Conservation (phyloP, 92 coral and sea anemone genomes). For the Siderastrea radians region DNA sequence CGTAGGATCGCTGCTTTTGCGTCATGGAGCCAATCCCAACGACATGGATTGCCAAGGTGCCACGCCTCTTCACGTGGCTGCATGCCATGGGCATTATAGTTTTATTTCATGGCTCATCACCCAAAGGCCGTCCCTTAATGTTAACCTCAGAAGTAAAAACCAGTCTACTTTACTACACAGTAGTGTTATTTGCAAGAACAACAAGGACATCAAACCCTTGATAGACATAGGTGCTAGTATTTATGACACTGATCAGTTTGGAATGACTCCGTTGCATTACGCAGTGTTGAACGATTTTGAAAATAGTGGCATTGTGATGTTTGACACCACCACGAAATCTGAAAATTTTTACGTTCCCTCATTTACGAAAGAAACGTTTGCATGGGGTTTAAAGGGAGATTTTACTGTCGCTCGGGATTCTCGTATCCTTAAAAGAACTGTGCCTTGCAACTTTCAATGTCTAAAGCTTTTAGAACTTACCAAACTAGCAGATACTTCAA, state of each 20-base stretch:
- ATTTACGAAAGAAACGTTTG: background rate
- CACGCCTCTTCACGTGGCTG: conserved; percentile 74
- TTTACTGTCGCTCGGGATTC: background rate
- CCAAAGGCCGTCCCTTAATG: background rate
- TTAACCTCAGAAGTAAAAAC: conserved; percentile 36
- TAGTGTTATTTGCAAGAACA: conserved; percentile 42
- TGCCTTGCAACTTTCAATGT: conserved; percentile 6
- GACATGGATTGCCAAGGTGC: conserved; percentile 64
- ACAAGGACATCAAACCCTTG: conserved; percentile 16
- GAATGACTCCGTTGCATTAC: conserved; percentile 69
- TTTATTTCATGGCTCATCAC: conserved; percentile 52
- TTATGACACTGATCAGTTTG: conserved; percentile 17
- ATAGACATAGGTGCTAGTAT: conserved; percentile 39
- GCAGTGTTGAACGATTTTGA: background rate
- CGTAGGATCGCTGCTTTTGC: conserved; percentile 30
- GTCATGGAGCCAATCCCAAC: conserved; percentile 44
- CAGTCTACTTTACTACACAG: conserved; percentile 66
- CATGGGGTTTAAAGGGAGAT: conserved; percentile 12
- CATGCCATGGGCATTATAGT: conserved; percentile 72
- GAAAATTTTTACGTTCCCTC: background rate
- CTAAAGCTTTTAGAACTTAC: background rate
- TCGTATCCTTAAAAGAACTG: background rate
- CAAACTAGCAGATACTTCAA: background rate
- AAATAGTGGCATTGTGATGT: background rate
- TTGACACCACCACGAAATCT: background rate